Evolutionary conservation across 2,113 vertebrate species (phyloP).

Genomic region (Madoqua kirkii): DNA sequence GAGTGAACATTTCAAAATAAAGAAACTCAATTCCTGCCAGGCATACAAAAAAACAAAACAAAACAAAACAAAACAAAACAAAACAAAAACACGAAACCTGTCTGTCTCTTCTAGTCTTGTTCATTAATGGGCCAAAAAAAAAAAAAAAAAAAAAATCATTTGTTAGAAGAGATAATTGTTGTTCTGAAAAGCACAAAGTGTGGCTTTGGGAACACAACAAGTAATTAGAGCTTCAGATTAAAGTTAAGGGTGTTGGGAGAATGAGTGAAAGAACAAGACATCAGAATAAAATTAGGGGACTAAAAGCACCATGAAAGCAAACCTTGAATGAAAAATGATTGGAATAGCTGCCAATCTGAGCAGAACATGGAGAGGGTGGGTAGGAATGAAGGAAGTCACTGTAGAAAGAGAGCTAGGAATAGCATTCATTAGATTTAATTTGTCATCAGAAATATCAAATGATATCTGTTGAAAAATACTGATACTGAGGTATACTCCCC

Average conservation of each 20-base stretch:
- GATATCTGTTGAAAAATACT: neutral
- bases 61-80: too few relatives aligned
- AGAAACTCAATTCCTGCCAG: neutral
- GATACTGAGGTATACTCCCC: neutral
- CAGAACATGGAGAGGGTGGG: fast-evolving
- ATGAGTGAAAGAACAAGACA: neutral
- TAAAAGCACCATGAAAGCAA: neutral
- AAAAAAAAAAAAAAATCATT: neutral
- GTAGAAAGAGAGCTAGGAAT: neutral
- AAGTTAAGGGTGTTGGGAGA: fast-evolving
- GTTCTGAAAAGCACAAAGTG: neutral
- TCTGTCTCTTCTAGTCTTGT: neutral
- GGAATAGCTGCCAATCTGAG: neutral
- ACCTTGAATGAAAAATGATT: neutral
- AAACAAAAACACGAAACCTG: too few relatives aligned
- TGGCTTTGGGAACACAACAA: neutral
- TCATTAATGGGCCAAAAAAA: neutral
- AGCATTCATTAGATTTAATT: neutral
- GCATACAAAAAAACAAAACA: neutral
- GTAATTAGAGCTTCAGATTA: neutral
- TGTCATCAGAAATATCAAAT: neutral
- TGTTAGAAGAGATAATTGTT: neutral
- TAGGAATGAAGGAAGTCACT: neutral
- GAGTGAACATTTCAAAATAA: neutral
- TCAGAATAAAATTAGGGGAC: neutral